Evolutionary conservation across 2,888 invertebrate genomes (phyloP).

Genomic region (Heterodera filipjevi): DNA sequence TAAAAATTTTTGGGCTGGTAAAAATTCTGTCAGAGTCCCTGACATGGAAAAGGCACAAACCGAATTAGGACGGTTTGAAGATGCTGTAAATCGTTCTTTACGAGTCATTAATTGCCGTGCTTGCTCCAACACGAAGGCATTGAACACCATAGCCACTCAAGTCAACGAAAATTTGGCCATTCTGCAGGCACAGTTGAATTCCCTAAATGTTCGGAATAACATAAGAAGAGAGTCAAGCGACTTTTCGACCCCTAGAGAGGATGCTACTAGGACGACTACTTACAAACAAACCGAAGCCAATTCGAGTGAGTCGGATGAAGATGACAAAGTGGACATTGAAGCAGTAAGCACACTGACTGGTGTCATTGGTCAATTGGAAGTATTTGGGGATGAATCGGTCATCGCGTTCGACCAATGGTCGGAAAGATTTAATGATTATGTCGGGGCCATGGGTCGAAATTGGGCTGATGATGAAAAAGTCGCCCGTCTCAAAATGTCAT

Average conservation of each 20-base stretch:
- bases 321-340: not conserved
- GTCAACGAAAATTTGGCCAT: not conserved
- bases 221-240: too few relatives aligned
- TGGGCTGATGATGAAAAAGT: constrained; percentile 13
- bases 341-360: not conserved
- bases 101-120: not conserved
- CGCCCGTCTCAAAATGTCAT: not conserved
- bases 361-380: not conserved
- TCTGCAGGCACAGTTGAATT: not conserved
- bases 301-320: too few relatives aligned
- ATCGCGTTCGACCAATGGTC: constrained; percentile 14
- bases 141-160: not conserved
- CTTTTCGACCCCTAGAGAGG: not conserved
- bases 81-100: not conserved
- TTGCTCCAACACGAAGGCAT: not conserved
- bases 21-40: not conserved
- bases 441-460: not conserved
- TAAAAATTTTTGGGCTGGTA: not conserved
- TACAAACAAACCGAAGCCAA: not conserved
- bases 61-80: not conserved
- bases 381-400: constrained; percentile 8
- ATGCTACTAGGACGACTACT: not conserved
- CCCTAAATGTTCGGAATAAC: too few relatives aligned
- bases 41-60: not conserved
- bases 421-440: not conserved